Conservation (phyloP, 2,888 invertebrate genomes). For the Elmis aenea region DNA sequence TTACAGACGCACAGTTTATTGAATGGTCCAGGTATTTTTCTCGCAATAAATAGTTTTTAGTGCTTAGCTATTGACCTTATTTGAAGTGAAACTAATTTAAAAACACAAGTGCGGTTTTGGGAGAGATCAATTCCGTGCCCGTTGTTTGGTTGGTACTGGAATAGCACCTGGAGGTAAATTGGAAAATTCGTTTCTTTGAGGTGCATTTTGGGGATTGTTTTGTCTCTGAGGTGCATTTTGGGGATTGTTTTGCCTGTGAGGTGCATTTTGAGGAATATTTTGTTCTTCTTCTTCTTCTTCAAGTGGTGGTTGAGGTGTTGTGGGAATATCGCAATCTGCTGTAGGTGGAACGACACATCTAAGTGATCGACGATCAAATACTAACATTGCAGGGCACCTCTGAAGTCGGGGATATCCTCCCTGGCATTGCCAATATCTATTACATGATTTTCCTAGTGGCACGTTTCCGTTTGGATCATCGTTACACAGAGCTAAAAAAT, state of each 20-base stretch:
- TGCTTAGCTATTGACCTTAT: too few species aligned
- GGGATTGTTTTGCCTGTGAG: too few species aligned
- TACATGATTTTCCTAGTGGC: constrained; percentile 86
- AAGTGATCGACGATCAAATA: constrained; percentile 75
- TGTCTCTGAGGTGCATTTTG: too few species aligned
- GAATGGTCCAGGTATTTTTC: too few species aligned
- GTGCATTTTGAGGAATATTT: constrained; percentile 42
- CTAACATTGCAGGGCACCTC: constrained; percentile 85
- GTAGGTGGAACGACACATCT: constrained; percentile 87
- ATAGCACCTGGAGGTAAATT: constrained; percentile 45
- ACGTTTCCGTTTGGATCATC: constrained; percentile 89
- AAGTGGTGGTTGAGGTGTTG: constrained; percentile 63
- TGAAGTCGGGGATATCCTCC: constrained; percentile 89
- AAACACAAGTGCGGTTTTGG: too few species aligned
- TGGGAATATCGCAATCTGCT: constrained; percentile 81
- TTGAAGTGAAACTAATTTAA: too few species aligned
- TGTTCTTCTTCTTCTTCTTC: constrained; percentile 50
- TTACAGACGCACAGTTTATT: too few species aligned
- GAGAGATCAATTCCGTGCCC: constrained; percentile 19
- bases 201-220: too few species aligned
- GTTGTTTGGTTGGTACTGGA: constrained; percentile 39
- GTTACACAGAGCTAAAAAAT: constrained; percentile 75
- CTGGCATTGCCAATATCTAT: constrained; percentile 91
- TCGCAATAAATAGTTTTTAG: too few species aligned
- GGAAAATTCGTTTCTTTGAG: constrained; percentile 26